phyloP scores from a whole-genome alignment of 2,888 invertebrate genomes.

The Cancer borealis region DNA sequence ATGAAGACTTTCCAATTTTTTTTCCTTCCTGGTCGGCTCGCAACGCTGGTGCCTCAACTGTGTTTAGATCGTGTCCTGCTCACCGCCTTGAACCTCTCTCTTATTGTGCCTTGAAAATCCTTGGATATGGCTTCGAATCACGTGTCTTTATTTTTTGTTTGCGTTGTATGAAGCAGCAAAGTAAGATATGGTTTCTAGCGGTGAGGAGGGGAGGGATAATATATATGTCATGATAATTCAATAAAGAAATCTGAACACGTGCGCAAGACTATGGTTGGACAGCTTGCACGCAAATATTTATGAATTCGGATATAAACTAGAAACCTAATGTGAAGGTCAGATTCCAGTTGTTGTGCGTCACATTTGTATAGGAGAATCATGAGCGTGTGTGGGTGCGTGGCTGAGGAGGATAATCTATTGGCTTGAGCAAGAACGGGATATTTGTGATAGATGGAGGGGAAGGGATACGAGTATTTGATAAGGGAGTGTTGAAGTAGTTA shows the following conservation, averaged over 20 bases:
- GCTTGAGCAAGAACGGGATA: constrained; percentile 15
- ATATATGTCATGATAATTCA: background rate
- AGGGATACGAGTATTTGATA: background rate
- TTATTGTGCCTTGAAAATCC: background rate
- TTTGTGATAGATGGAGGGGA: background rate
- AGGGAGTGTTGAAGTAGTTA: background rate
- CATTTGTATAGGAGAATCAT: background rate
- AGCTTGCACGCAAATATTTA: background rate
- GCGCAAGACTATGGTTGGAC: background rate
- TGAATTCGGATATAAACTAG: background rate
- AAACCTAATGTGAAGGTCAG: constrained; percentile 4
- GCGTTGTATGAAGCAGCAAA: background rate
- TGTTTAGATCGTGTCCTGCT: constrained; percentile 21
- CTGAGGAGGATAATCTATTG: background rate
- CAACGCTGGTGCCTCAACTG: background rate
- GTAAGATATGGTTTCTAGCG: background rate
- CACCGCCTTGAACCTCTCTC: background rate
- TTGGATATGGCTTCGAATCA: background rate
- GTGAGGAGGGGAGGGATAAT: background rate
- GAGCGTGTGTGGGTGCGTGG: background rate
- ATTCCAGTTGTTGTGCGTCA: background rate
- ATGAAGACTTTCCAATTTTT: constrained; percentile 39
- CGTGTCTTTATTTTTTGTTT: background rate
- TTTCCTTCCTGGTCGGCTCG: constrained; percentile 6
- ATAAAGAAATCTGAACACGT: background rate